These are phyloP conservation scores for Cephus nigrinus DNA, from an alignment of 2,888 invertebrate genomes.

Conservation along the genomic window DNA sequence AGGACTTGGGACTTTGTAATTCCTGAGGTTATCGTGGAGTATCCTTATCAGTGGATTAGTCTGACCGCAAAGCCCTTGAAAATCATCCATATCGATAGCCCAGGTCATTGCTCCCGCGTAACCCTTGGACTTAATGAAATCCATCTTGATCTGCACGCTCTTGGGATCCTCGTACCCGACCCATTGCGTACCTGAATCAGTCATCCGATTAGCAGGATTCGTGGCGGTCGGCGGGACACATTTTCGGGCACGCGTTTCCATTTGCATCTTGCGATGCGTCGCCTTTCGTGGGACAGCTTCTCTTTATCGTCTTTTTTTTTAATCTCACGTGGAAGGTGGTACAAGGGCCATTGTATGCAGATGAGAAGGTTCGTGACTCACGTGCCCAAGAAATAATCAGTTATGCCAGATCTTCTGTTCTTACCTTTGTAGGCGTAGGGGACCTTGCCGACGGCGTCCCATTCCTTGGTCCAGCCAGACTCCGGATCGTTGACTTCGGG, in stretches of 20 bases:
- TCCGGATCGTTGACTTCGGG: slow-evolving; percentile 76
- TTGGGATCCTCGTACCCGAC: slow-evolving; percentile 87
- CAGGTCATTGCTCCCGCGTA: slow-evolving; percentile 92
- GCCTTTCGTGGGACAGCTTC: not conserved
- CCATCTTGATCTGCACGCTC: slow-evolving; percentile 90
- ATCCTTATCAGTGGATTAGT: slow-evolving; percentile 81
- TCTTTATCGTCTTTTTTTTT: not conserved
- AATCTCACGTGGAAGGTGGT: not conserved
- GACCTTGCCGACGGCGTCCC: slow-evolving; percentile 85
- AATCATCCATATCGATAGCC: slow-evolving; percentile 95
- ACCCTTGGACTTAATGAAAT: slow-evolving; percentile 85
- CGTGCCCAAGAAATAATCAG: not conserved
- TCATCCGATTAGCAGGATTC: not conserved
- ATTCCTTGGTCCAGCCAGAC: slow-evolving; percentile 84
- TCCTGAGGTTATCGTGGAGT: slow-evolving; percentile 77
- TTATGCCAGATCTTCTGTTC: slow-evolving; percentile 1
- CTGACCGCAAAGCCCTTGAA: slow-evolving; percentile 83
- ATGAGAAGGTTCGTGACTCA: not conserved
- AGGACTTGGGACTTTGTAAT: slow-evolving; percentile 76
- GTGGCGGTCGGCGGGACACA: not conserved
- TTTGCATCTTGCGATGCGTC: not conserved
- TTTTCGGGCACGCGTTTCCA: not conserved
- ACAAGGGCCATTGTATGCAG: slow-evolving; percentile 6
- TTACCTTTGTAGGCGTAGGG: slow-evolving; percentile 86
- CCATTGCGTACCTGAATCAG: slow-evolving; percentile 78